Evolutionary conservation across 2,113 vertebrate genomes (phyloP).

Genomic region (Microcebus tavaratra): DNA sequence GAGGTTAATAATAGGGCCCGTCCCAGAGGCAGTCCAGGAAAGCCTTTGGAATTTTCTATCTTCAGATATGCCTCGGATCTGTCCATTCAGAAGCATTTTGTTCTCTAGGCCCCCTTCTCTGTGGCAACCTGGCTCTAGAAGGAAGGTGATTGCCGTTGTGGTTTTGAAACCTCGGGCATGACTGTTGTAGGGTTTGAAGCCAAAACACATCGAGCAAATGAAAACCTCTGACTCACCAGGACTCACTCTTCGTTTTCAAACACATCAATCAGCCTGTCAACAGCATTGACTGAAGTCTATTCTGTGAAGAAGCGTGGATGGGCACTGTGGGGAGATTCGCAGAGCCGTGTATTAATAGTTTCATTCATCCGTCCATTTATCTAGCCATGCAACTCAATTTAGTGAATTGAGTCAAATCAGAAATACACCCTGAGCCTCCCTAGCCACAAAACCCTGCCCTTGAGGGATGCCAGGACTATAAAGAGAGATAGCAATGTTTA

Average conservation of each 20-base stretch:
- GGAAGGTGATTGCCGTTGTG: constrained; percentile 65
- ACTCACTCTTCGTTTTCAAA: constrained; percentile 58
- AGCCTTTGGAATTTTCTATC: constrained; percentile 79
- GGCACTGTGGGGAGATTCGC: constrained; percentile 42
- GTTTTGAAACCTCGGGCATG: constrained; percentile 62
- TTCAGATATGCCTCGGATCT: constrained; percentile 81
- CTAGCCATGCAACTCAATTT: constrained; percentile 54
- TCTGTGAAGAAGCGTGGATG: constrained; percentile 2
- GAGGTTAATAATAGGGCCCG: constrained; percentile 69
- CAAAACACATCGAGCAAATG: constrained; percentile 72
- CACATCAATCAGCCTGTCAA: constrained; percentile 74
- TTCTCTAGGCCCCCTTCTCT: constrained; percentile 83
- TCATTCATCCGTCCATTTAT: constrained; percentile 56
- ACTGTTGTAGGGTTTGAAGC: constrained; percentile 64
- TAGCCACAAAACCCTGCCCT: constrained; percentile 37
- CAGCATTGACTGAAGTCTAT: constrained; percentile 47
- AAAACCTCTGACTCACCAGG: constrained; percentile 72
- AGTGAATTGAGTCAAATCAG: constrained; percentile 61
- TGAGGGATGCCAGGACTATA: neutral
- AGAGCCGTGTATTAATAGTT: constrained; percentile 45
- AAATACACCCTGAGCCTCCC: constrained; percentile 62
- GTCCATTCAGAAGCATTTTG: constrained; percentile 81
- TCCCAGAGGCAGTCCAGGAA: constrained; percentile 78
- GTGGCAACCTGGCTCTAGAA: constrained; percentile 80
- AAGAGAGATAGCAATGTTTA: neutral